Evolutionary conservation across 2,797 vertebrate species (phyloP).

Genomic region (Danio choprae): DNA sequence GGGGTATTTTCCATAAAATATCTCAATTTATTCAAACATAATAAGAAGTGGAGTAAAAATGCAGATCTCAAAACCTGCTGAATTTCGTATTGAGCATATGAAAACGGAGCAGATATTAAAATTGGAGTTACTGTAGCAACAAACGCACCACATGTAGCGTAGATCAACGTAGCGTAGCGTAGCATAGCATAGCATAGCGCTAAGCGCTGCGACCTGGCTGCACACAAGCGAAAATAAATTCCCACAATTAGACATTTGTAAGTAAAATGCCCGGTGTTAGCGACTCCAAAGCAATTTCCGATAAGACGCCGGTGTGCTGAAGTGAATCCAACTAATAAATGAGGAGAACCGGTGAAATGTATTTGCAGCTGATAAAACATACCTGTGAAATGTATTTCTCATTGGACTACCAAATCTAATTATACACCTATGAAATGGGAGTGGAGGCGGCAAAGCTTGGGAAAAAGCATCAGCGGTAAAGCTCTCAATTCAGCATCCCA

Average conservation of each 20-base stretch:
- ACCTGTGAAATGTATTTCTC: conserved; percentile 80
- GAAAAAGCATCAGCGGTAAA: conserved; percentile 48
- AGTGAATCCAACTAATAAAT: conserved; percentile 85
- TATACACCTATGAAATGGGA: conserved; percentile 64
- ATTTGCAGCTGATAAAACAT: conserved; percentile 73
- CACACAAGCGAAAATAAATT: conserved; percentile 79
- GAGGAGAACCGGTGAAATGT: conserved; percentile 71
- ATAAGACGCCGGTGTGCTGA: conserved; percentile 80
- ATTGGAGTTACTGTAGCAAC: not conserved
- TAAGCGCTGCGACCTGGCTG: conserved; percentile 49
- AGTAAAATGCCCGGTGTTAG: conserved; percentile 76
- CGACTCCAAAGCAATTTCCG: conserved; percentile 80
- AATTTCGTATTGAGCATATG: not conserved
- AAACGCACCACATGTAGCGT: not conserved
- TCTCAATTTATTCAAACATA: conserved; percentile 23
- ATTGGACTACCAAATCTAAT: conserved; percentile 76
- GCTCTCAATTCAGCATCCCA: conserved; percentile 44
- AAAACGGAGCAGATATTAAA: conserved; percentile 6
- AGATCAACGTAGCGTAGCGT: not conserved
- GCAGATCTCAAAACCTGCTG: not conserved
- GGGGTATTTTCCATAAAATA: conserved; percentile 37
- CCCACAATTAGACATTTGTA: conserved; percentile 78
- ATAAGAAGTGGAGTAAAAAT: not conserved
- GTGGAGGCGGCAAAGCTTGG: conserved; percentile 33
- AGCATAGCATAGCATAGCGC: not conserved